phyloP scores from a whole-genome alignment of 2,888 invertebrate species.

The Odiellus spinosus region DNA sequence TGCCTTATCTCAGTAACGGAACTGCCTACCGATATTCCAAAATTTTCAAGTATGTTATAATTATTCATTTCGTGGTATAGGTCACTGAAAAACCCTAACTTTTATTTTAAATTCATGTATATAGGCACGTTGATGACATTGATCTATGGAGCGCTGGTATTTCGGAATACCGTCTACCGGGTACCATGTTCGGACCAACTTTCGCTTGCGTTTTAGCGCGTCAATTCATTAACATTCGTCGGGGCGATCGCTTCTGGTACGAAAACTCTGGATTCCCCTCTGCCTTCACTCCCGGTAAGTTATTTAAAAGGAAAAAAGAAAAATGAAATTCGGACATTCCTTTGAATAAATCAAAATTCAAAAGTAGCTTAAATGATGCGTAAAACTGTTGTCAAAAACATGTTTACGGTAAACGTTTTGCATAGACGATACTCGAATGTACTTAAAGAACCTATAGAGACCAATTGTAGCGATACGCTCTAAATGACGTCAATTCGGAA shows the following conservation, averaged over 20 bases:
- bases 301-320: too few species aligned
- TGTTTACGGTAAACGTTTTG: too few species aligned
- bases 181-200: slow-evolving; percentile 83
- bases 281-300: slow-evolving; percentile 52
- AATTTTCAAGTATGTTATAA: slow-evolving; percentile 24
- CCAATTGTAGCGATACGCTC: too few species aligned
- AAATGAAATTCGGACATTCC: too few species aligned
- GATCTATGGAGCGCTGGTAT: slow-evolving; percentile 91
- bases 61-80: background rate
- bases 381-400: too few species aligned
- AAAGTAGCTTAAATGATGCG: too few species aligned
- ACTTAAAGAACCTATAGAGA: too few species aligned
- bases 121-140: slow-evolving; percentile 69
- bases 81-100: background rate
- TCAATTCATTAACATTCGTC: slow-evolving; percentile 66
- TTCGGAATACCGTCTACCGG: slow-evolving; percentile 72
- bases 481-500: too few species aligned
- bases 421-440: too few species aligned
- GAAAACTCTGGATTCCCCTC: slow-evolving; percentile 81
- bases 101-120: background rate
- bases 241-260: slow-evolving; percentile 82
- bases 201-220: slow-evolving; percentile 82
- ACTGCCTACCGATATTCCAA: slow-evolving; percentile 21
- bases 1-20: slow-evolving; percentile 56
- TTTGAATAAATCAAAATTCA: too few species aligned